These are phyloP conservation scores for Pyralis farinalis DNA, from an alignment of 2,888 invertebrate species.

Conservation along the genomic window DNA sequence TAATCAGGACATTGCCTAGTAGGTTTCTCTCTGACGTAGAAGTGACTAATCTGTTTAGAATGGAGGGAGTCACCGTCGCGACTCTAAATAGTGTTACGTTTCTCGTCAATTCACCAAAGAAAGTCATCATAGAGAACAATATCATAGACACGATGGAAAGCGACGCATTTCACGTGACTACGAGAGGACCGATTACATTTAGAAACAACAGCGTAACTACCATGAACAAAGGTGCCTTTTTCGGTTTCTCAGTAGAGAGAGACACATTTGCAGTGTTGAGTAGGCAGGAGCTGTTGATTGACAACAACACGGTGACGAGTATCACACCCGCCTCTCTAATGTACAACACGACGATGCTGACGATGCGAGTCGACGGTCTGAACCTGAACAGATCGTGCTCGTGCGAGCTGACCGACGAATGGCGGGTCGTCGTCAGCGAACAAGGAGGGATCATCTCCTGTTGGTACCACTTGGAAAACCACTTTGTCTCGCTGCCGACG, in stretches of 20 bases:
- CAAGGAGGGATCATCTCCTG: slow-evolving; percentile 61
- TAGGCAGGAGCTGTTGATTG: slow-evolving; percentile 79
- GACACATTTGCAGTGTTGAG: slow-evolving; percentile 63
- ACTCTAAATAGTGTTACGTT: slow-evolving; percentile 86
- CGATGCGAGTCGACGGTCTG: slow-evolving; percentile 79
- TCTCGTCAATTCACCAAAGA: slow-evolving; percentile 82
- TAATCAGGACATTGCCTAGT: slow-evolving; percentile 83
- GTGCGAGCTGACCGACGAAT: slow-evolving; percentile 69
- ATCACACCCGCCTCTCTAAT: slow-evolving; percentile 81
- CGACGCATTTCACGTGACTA: slow-evolving; percentile 83
- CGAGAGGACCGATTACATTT: slow-evolving; percentile 83
- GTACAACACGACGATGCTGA: slow-evolving; percentile 79
- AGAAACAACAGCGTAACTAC: slow-evolving; percentile 83
- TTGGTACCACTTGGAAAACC: slow-evolving; percentile 61
- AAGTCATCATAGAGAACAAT: slow-evolving; percentile 82
- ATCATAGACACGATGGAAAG: slow-evolving; percentile 81
- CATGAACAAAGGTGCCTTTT: slow-evolving; percentile 82
- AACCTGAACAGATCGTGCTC: slow-evolving; percentile 81
- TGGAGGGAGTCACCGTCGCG: slow-evolving; percentile 84
- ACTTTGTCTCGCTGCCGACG: slow-evolving; percentile 59
- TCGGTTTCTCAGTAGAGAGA: slow-evolving; percentile 76
- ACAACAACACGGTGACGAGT: slow-evolving; percentile 82
- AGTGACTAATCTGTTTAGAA: slow-evolving; percentile 83
- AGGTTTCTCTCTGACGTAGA: slow-evolving; percentile 88
- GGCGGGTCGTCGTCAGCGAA: slow-evolving; percentile 51